A percentile compares a stretch with the other conserved stretches of the same genome.
phyloP scores from a whole-genome alignment of 1,140 invertebrate genomes.

The Vanessa atalanta region DNA sequence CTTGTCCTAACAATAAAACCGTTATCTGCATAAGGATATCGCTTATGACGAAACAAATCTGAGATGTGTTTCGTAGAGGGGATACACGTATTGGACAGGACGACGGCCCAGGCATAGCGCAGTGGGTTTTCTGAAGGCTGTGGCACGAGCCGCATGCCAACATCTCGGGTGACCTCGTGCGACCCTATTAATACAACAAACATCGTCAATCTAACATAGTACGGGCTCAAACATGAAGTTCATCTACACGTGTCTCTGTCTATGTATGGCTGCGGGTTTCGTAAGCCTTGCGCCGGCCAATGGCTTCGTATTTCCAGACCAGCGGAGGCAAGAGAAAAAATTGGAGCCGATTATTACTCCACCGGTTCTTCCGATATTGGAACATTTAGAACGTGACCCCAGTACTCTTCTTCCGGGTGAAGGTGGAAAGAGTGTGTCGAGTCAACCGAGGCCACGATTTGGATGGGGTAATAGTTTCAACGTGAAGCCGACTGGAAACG shows the following conservation, averaged over 20 bases:
- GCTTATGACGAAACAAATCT: constrained; percentile 30
- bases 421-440: constrained; percentile 36
- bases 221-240: constrained; percentile 61
- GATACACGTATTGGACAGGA: constrained; percentile 57
- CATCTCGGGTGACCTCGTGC: constrained; percentile 65
- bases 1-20: constrained; percentile 55
- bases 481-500: constrained; percentile 59
- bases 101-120: constrained; percentile 57
- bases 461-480: constrained; percentile 62
- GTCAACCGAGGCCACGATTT: constrained; percentile 57
- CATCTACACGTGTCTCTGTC: constrained; percentile 55
- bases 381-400: constrained; percentile 73
- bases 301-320: constrained; percentile 69
- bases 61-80: constrained; percentile 44
- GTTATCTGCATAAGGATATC: constrained; percentile 64
- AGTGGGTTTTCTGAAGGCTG: constrained; percentile 80
- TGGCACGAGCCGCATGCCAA: constrained; percentile 78
- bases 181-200: constrained; percentile 77
- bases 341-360: constrained; percentile 71
- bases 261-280: constrained; percentile 40
- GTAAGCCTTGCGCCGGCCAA: constrained; percentile 52
- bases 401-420: constrained; percentile 66
- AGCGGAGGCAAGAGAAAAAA: constrained; percentile 57
- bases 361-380: constrained; percentile 69
- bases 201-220: constrained; percentile 59